Conservation (phyloP, 2,888 invertebrate genomes). For the Augochlorella aurata region DNA sequence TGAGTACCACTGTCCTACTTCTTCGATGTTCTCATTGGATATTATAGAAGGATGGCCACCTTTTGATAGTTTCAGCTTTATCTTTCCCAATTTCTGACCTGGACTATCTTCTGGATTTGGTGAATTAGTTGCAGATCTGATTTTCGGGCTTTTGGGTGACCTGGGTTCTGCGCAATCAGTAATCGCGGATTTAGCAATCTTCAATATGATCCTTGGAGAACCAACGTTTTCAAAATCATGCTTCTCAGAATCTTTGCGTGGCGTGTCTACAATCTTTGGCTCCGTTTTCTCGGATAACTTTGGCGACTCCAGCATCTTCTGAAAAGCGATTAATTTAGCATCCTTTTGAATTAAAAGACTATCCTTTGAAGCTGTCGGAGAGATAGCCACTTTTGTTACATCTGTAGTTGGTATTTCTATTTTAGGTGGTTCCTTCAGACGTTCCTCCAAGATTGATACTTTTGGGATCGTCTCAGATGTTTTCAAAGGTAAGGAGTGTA, state of each 20-base stretch:
- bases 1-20: constrained; percentile 75
- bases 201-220: constrained; percentile 79
- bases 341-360: constrained; percentile 76
- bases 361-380: constrained; percentile 71
- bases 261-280: constrained; percentile 70
- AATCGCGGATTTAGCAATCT: constrained; percentile 80
- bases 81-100: constrained; percentile 83
- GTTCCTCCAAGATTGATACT: constrained; percentile 76
- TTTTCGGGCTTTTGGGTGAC: constrained; percentile 80
- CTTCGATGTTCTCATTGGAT: constrained; percentile 76
- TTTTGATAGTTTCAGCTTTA: constrained; percentile 84
- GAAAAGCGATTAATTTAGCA: constrained; percentile 64
- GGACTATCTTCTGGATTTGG: constrained; percentile 80
- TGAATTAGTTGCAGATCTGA: constrained; percentile 78
- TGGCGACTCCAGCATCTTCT: constrained; percentile 73
- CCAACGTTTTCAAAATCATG: constrained; percentile 78
- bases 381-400: constrained; percentile 66
- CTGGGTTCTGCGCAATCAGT: constrained; percentile 79
- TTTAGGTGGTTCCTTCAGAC: constrained; percentile 77
- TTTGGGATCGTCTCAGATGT: constrained; percentile 71
- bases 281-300: constrained; percentile 65
- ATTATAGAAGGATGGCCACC: constrained; percentile 81
- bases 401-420: constrained; percentile 77
- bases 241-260: constrained; percentile 75
- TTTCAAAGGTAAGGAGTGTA: constrained; percentile 43